A percentile compares a stretch with the other conserved stretches of the same genome.
phyloP scores from a whole-genome alignment of 2,888 invertebrate species.

The Colletes collaris region DNA sequence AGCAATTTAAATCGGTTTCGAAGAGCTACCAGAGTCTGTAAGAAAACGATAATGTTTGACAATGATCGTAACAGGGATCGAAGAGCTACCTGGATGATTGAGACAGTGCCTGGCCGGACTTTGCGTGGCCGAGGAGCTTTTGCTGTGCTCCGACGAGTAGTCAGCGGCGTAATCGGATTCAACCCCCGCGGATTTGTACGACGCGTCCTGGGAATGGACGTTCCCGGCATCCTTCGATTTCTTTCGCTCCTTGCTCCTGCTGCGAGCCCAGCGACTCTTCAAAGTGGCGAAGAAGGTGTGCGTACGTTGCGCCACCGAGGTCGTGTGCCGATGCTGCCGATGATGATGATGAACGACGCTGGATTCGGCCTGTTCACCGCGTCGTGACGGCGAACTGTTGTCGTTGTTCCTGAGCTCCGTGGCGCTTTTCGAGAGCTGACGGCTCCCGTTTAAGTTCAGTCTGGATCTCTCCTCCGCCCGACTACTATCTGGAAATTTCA shows the following conservation, averaged over 20 bases:
- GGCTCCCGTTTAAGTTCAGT: constrained; percentile 82
- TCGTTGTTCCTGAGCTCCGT: constrained; percentile 87
- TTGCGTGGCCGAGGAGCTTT: constrained; percentile 89
- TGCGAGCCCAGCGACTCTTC: constrained; percentile 92
- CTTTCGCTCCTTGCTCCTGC: constrained; percentile 89
- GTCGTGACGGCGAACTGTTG: constrained; percentile 83
- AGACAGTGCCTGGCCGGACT: constrained; percentile 89
- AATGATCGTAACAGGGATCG: constrained; percentile 6
- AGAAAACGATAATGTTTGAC: not conserved
- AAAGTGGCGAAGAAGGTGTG: constrained; percentile 93
- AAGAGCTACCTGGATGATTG: constrained; percentile 84
- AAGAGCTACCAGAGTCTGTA: too few relatives aligned
- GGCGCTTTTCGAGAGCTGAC: constrained; percentile 92
- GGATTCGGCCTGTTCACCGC: constrained; percentile 80
- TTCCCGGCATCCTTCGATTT: constrained; percentile 85
- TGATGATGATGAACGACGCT: constrained; percentile 73
- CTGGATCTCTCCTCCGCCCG: constrained; percentile 75
- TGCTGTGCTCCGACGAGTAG: constrained; percentile 90
- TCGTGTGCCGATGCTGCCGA: constrained; percentile 85
- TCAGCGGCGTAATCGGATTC: constrained; percentile 90
- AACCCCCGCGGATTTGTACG: constrained; percentile 82
- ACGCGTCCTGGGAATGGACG: constrained; percentile 68
- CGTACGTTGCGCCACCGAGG: constrained; percentile 91
- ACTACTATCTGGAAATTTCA: constrained; percentile 54
- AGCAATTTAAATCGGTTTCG: too few relatives aligned